A percentile compares a stretch with the other conserved stretches of the same genome.
These are phyloP conservation scores for Dufourea novaeangliae DNA, from an alignment of 1,140 invertebrate genomes.

Conservation along the genomic window DNA sequence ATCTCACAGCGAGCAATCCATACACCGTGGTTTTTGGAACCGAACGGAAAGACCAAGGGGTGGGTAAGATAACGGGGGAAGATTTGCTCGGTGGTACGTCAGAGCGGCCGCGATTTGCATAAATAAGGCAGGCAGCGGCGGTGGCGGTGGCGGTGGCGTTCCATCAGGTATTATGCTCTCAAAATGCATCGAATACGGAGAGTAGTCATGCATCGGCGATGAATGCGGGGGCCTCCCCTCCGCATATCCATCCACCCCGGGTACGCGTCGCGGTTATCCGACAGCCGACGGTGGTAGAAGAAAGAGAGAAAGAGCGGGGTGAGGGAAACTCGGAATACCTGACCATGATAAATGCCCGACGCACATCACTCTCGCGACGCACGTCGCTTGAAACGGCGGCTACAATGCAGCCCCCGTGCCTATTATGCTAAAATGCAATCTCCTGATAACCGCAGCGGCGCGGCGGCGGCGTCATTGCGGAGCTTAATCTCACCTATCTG, in stretches of 20 bases:
- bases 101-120: constrained; percentile 33
- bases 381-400: constrained; percentile 57
- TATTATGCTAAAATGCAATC: constrained; percentile 75
- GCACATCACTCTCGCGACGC: constrained; percentile 62
- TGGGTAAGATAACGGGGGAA: constrained; percentile 3
- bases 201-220: constrained; percentile 36
- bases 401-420: constrained; percentile 55
- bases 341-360: constrained; percentile 69
- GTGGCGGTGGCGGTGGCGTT: not conserved
- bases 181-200: constrained; percentile 42
- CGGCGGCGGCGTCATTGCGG: constrained; percentile 55
- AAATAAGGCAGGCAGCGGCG: constrained; percentile 35
- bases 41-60: not conserved
- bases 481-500: constrained; percentile 69
- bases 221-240: constrained; percentile 3
- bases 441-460: constrained; percentile 68
- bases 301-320: not conserved
- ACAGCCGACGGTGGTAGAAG: not conserved
- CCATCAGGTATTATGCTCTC: constrained; percentile 43
- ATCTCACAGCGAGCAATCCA: too few species aligned
- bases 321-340: constrained; percentile 41
- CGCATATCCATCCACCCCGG: not conserved
- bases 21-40: too few species aligned
- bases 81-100: constrained; percentile 7
- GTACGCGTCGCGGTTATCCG: constrained; percentile 19